Evolutionary conservation across 2,797 vertebrate genomes (phyloP).

Genomic region (Rhinophrynus dorsalis): DNA sequence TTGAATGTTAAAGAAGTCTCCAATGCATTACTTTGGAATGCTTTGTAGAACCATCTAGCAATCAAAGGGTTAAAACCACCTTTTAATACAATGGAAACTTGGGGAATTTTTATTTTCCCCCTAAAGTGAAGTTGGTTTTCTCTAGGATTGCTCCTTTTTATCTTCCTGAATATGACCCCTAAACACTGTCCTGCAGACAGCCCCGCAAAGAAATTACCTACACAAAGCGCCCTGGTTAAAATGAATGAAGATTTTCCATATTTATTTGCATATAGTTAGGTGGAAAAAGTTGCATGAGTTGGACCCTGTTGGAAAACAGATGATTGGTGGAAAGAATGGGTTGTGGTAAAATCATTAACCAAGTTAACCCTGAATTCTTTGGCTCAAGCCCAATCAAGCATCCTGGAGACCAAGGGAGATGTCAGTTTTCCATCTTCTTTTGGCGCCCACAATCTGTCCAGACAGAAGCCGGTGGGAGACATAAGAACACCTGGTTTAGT

Average conservation of each 20-base stretch:
- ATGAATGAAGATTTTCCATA: neutral
- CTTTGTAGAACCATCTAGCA: too few relatives aligned
- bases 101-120: too few relatives aligned
- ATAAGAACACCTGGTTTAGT: neutral
- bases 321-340: conserved; percentile 17
- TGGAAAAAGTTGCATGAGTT: conserved; percentile 22
- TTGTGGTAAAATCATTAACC: conserved; percentile 37
- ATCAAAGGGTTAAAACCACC: too few relatives aligned
- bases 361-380: conserved; percentile 35
- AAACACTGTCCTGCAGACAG: too few relatives aligned
- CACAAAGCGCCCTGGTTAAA: neutral
- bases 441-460: conserved; percentile 6
- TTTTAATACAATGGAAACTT: too few relatives aligned
- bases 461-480: conserved; percentile 28
- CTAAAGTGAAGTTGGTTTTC: too few relatives aligned
- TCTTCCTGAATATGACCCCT: too few relatives aligned
- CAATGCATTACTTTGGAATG: too few relatives aligned
- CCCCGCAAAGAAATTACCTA: neutral
- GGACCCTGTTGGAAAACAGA: conserved; percentile 16
- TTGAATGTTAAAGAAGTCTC: too few relatives aligned
- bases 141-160: too few relatives aligned
- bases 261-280: neutral
- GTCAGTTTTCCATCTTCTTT: conserved; percentile 34
- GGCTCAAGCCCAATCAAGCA: conserved; percentile 1
- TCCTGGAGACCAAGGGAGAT: neutral